Evolutionary conservation across 1,140 invertebrate genomes (phyloP).

Genomic region (Drosophila nigromelanica): DNA sequence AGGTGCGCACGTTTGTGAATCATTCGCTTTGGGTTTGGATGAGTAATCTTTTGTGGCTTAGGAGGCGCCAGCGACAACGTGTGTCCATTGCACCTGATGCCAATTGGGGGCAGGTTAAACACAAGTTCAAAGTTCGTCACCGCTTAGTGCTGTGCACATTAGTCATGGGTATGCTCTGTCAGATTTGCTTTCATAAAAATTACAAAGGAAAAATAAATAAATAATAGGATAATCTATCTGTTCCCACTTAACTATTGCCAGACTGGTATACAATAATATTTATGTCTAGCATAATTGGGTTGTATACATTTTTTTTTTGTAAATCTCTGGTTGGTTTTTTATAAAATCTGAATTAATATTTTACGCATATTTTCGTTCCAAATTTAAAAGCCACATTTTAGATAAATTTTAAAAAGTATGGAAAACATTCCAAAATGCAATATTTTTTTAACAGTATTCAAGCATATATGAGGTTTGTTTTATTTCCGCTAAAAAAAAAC

Average conservation of each 20-base stretch:
- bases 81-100: constrained; percentile 57
- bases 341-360: too few species aligned
- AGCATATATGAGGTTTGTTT: too few species aligned
- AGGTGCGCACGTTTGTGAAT: constrained; percentile 38
- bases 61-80: constrained; percentile 13
- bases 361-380: too few species aligned
- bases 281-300: too few species aligned
- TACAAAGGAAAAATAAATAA: neutral
- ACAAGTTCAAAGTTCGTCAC: constrained; percentile 58
- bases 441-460: too few species aligned
- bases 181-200: neutral
- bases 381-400: too few species aligned
- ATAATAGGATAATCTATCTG: constrained; percentile 1
- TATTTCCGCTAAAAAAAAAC: neutral
- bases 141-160: constrained; percentile 14
- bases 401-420: too few species aligned
- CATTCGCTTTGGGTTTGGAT: constrained; percentile 39
- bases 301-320: too few species aligned
- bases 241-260: neutral
- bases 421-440: too few species aligned
- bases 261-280: too few species aligned
- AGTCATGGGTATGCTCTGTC: constrained; percentile 20
- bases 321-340: too few species aligned
- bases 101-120: constrained; percentile 38
- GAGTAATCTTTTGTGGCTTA: constrained; percentile 59